A percentile compares a stretch with the other conserved stretches of the same genome.
These are phyloP conservation scores for Plectropomus leopardus DNA, from an alignment of 2,113 vertebrate species.

Conservation along the genomic window DNA sequence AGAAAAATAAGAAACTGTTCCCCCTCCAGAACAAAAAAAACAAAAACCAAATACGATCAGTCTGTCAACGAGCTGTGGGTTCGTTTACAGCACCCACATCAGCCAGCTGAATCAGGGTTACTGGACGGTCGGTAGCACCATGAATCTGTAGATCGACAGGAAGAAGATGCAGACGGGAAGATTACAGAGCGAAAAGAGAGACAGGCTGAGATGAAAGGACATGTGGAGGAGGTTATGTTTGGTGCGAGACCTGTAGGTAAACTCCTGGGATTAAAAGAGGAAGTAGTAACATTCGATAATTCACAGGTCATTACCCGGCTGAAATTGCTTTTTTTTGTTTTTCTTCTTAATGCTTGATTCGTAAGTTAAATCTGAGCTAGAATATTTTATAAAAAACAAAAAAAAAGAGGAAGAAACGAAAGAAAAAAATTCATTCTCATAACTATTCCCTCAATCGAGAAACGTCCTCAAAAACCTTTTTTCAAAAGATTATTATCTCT, in stretches of 20 bases:
- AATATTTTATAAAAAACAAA: conserved; percentile 75
- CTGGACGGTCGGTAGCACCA: conserved; percentile 97
- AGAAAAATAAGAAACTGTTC: conserved; percentile 76
- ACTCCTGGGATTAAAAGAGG: conserved; percentile 86
- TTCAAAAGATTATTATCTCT: conserved; percentile 78
- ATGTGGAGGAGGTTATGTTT: conserved; percentile 76
- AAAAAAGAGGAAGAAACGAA: conserved; percentile 81
- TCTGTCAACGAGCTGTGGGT: conserved; percentile 70
- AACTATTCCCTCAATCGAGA: conserved; percentile 90
- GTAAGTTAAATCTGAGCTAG: conserved; percentile 96
- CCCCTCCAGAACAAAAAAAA: conserved; percentile 70
- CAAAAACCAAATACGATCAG: conserved; percentile 15
- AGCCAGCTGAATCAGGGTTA: conserved; percentile 95
- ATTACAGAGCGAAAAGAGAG: neutral
- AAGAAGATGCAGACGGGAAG: conserved; percentile 82
- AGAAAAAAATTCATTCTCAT: conserved; percentile 90
- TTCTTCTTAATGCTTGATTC: conserved; percentile 89
- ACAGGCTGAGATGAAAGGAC: conserved; percentile 36
- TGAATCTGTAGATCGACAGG: conserved; percentile 89
- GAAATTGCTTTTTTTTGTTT: conserved; percentile 93
- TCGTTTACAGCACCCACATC: conserved; percentile 83
- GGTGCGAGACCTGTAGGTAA: conserved; percentile 92
- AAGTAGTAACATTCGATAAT: conserved; percentile 84
- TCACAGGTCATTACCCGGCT: conserved; percentile 91
- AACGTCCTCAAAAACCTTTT: conserved; percentile 73